These are phyloP conservation scores for Mercenaria mercenaria DNA, from an alignment of 1,140 invertebrate species.

Conservation along the genomic window DNA sequence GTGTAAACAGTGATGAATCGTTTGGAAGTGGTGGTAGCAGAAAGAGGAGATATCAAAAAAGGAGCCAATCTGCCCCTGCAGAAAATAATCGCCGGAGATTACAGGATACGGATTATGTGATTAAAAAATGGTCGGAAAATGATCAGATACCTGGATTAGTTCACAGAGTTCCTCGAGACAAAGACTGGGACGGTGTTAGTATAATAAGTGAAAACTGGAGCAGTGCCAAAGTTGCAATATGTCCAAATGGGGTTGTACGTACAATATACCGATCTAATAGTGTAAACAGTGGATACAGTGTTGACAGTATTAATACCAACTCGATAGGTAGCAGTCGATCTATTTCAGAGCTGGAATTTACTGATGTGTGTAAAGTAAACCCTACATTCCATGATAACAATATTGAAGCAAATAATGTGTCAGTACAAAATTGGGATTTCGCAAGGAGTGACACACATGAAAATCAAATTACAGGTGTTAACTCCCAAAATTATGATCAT, in stretches of 20 bases:
- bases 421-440: constrained; percentile 37
- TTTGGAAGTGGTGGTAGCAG: constrained; percentile 36
- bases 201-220: constrained; percentile 60
- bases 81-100: constrained; percentile 4
- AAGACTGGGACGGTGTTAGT: constrained; percentile 13
- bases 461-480: constrained; percentile 47
- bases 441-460: constrained; percentile 47
- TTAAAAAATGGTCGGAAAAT: constrained; percentile 60
- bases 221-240: constrained; percentile 44
- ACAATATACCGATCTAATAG: constrained; percentile 59
- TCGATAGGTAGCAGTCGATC: constrained; percentile 50
- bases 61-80: constrained; percentile 50
- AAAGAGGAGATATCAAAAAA: constrained; percentile 53
- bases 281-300: constrained; percentile 59
- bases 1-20: constrained; percentile 50
- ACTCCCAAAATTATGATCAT: constrained; percentile 4
- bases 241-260: constrained; percentile 42
- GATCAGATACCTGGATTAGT: constrained; percentile 59
- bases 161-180: background rate
- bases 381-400: constrained; percentile 51
- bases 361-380: constrained; percentile 60
- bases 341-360: constrained; percentile 64
- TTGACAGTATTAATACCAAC: constrained; percentile 57
- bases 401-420: constrained; percentile 43
- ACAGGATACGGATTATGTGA: constrained; percentile 58